phyloP scores from a whole-genome alignment of 2,113 vertebrate species.

The Pitta sordida region DNA sequence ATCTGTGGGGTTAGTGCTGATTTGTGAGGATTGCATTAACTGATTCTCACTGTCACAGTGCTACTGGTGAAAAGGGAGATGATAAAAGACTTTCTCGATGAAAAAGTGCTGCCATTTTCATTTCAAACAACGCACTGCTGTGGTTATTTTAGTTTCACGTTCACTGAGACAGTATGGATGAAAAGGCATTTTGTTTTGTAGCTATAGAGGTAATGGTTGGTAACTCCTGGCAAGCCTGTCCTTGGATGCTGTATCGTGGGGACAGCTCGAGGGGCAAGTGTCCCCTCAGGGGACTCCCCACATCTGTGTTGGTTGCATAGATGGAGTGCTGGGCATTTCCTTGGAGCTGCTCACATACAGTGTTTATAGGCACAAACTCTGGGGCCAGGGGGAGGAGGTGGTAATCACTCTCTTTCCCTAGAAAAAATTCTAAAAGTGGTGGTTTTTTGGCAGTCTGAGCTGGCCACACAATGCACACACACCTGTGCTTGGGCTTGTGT shows the following conservation, averaged over 20 bases:
- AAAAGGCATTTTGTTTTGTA: neutral
- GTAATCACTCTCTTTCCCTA: neutral
- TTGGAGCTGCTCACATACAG: neutral
- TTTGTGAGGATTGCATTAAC: conserved; percentile 25
- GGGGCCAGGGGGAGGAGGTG: rapidly evolving
- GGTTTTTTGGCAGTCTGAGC: neutral
- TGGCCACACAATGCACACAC: neutral
- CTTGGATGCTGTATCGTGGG: neutral
- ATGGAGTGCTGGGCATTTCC: neutral
- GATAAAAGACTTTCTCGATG: neutral
- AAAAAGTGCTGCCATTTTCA: conserved; percentile 13
- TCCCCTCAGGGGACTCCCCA: rapidly evolving
- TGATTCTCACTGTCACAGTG: neutral
- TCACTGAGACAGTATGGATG: neutral
- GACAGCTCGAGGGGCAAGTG: rapidly evolving
- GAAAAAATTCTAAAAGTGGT: neutral
- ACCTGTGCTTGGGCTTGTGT: neutral
- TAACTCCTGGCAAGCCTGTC: neutral
- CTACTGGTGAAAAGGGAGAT: conserved; percentile 3
- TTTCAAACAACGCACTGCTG: neutral
- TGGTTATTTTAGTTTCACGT: neutral
- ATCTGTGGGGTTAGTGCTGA: conserved; percentile 14
- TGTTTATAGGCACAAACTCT: neutral
- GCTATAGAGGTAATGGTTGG: neutral
- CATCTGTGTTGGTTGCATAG: rapidly evolving